Conservation (phyloP, 2,113 vertebrate genomes). For the Aptenodytes forsteri region DNA sequence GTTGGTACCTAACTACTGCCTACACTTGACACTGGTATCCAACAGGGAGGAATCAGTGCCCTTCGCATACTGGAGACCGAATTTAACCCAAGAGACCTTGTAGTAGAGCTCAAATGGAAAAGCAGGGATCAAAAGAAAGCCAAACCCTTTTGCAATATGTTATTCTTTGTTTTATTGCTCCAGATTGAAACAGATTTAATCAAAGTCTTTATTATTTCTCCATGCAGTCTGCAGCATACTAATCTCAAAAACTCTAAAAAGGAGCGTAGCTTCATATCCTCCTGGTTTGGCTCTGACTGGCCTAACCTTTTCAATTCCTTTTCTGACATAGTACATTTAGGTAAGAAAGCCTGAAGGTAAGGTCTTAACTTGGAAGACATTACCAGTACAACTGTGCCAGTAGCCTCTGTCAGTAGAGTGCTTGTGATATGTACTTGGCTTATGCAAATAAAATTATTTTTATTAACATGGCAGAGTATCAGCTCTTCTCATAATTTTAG, state of each 20-base stretch:
- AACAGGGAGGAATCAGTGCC: neutral
- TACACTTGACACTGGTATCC: neutral
- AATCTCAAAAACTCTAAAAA: neutral
- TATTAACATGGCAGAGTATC: neutral
- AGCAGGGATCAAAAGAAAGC: neutral
- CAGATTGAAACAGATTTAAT: neutral
- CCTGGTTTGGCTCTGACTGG: neutral
- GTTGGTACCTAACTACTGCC: neutral
- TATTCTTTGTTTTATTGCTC: neutral
- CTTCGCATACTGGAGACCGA: neutral
- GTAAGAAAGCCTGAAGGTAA: neutral
- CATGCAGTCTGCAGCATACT: neutral
- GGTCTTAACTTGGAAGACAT: neutral
- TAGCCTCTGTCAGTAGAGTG: neutral
- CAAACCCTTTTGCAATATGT: neutral
- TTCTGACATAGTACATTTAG: neutral
- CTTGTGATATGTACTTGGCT: neutral
- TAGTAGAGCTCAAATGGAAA: neutral
- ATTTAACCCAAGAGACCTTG: neutral
- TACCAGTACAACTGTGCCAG: neutral
- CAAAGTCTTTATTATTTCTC: neutral
- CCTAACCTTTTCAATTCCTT: neutral
- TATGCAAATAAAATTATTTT: neutral
- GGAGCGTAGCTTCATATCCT: neutral
- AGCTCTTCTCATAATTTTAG: neutral